These are phyloP conservation scores for Noctilio leporinus DNA, from an alignment of 2,113 vertebrate species.

Conservation along the genomic window DNA sequence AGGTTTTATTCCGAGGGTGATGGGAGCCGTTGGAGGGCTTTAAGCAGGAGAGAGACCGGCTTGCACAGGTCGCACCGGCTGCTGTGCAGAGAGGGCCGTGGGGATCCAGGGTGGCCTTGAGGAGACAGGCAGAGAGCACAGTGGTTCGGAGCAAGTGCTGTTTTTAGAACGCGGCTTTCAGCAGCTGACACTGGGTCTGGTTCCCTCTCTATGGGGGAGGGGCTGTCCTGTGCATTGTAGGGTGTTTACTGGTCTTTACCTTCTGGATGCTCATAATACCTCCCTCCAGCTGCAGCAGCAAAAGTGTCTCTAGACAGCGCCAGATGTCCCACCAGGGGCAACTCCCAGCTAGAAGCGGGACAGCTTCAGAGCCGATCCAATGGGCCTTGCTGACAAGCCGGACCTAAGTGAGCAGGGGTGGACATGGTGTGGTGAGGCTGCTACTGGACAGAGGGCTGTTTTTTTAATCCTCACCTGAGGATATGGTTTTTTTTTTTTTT, in stretches of 20 bases:
- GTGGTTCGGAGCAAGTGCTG: accelerated
- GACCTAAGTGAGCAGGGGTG: not conserved
- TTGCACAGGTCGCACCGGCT: not conserved
- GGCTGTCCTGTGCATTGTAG: accelerated
- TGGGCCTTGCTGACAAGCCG: not conserved
- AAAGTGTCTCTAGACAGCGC: not conserved
- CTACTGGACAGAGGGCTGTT: not conserved
- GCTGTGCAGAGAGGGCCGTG: not conserved
- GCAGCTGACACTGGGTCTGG: not conserved
- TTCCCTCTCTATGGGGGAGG: accelerated
- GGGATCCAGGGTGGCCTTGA: not conserved
- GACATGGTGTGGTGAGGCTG: not conserved
- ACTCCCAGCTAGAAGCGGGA: not conserved
- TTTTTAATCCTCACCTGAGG: no score
- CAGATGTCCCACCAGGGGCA: no score
- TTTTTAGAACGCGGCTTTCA: not conserved
- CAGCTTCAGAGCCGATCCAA: no score
- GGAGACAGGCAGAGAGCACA: not conserved
- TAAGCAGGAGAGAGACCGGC: not conserved
- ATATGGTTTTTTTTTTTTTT: no score
- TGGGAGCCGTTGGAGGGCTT: not conserved
- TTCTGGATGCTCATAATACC: accelerated
- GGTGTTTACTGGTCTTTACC: not conserved
- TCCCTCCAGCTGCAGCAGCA: no score
- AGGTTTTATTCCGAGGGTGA: not conserved